Evolutionary conservation across 2,888 invertebrate genomes (phyloP).

Genomic region (Papilio demoleus): DNA sequence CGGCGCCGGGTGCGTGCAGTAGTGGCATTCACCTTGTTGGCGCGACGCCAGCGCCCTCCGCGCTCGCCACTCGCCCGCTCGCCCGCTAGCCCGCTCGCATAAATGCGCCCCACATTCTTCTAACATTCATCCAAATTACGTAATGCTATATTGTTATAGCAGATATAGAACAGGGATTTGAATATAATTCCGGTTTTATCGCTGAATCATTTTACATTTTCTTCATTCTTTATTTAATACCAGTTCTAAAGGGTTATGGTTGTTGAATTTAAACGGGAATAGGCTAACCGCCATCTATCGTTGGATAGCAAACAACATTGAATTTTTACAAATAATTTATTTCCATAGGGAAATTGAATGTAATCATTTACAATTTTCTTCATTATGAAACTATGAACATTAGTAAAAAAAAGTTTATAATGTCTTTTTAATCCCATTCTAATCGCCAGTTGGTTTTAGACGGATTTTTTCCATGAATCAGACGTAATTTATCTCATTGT

Average conservation of each 20-base stretch:
- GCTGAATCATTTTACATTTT: slow-evolving; percentile 16
- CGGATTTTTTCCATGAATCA: not conserved
- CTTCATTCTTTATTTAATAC: not conserved
- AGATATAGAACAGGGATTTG: slow-evolving; percentile 18
- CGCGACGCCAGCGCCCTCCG: slow-evolving; percentile 61
- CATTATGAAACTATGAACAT: too few species aligned
- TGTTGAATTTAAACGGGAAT: slow-evolving; percentile 11
- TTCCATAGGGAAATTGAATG: too few species aligned
- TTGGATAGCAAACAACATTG: slow-evolving; percentile 38
- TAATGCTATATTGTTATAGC: slow-evolving; percentile 46
- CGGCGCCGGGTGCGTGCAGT: slow-evolving; percentile 57
- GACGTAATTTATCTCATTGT: not conserved
- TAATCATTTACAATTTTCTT: too few species aligned
- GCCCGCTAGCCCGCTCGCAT: slow-evolving; percentile 35
- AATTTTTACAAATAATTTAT: not conserved
- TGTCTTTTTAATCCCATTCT: not conserved
- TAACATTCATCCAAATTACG: slow-evolving; percentile 51
- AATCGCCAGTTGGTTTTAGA: too few species aligned
- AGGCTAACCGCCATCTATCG: slow-evolving; percentile 46
- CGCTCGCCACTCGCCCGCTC: slow-evolving; percentile 47
- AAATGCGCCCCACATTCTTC: slow-evolving; percentile 50
- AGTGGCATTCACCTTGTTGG: slow-evolving; percentile 84
- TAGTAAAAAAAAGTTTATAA: too few species aligned
- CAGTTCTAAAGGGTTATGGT: not conserved
- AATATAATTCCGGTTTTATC: slow-evolving; percentile 13